phyloP scores from a whole-genome alignment of 2,888 invertebrate species.

The Morpho deidamia region DNA sequence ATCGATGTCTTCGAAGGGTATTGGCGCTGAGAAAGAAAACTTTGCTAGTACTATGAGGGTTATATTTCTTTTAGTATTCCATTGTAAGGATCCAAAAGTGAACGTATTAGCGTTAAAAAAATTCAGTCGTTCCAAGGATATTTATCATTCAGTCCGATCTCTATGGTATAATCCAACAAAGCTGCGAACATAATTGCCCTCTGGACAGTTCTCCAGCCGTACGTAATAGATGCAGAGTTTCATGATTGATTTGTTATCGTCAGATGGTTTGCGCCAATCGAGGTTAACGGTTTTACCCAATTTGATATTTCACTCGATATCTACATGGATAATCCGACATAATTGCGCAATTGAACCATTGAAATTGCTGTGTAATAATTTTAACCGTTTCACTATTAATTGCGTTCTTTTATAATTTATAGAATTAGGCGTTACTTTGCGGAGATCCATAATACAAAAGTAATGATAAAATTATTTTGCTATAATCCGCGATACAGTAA shows the following conservation, averaged over 20 bases:
- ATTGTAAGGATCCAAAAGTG: too few species aligned
- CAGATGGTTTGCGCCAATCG: constrained; percentile 20
- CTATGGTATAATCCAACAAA: constrained; percentile 7
- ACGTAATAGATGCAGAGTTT: constrained; percentile 23
- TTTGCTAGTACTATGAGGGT: too few species aligned
- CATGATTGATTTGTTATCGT: constrained; percentile 26
- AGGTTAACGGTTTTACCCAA: constrained; percentile 20
- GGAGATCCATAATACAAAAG: too few species aligned
- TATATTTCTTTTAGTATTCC: too few species aligned
- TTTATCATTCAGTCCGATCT: constrained; percentile 3
- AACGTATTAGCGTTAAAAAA: too few species aligned
- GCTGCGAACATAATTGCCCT: constrained; percentile 13
- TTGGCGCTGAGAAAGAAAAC: too few species aligned
- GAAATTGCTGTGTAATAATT: background rate
- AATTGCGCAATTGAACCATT: constrained; percentile 6
- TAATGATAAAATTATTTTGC: too few species aligned
- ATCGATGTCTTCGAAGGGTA: too few species aligned
- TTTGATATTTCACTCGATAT: constrained; percentile 21
- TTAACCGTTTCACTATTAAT: background rate
- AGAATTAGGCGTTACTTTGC: too few species aligned
- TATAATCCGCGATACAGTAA: too few species aligned
- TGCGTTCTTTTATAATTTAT: background rate
- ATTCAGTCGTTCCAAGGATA: background rate
- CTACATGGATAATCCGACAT: constrained; percentile 6
- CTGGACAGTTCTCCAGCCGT: constrained; percentile 15